Evolutionary conservation across 2,113 vertebrate genomes (phyloP).

Genomic region (Pyxicephalus adspersus): DNA sequence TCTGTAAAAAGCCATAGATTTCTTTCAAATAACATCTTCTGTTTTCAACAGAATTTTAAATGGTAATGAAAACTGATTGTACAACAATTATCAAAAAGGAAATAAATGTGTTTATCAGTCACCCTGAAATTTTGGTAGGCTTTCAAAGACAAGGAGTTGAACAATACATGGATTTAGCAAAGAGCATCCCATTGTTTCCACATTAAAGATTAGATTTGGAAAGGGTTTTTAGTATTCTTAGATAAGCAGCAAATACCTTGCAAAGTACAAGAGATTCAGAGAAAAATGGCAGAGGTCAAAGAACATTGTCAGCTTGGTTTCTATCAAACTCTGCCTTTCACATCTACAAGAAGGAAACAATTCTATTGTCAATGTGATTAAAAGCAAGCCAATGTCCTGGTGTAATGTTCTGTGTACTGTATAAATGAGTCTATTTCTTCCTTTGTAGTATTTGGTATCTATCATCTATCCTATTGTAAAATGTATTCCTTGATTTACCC

Average conservation of each 20-base stretch:
- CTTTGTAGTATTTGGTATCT: conserved; percentile 29
- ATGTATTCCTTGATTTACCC: not conserved
- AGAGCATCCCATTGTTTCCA: not conserved
- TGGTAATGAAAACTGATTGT: conserved; percentile 1
- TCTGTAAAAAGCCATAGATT: too few relatives aligned
- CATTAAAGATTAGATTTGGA: conserved; percentile 19
- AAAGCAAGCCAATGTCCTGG: conserved; percentile 23
- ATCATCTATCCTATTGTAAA: not conserved
- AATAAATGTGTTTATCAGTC: conserved; percentile 46
- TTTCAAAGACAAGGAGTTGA: conserved; percentile 35
- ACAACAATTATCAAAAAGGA: conserved; percentile 38
- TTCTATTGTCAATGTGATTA: conserved; percentile 52
- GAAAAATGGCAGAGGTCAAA: conserved; percentile 24
- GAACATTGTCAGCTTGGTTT: conserved; percentile 57
- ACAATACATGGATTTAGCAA: conserved; percentile 28
- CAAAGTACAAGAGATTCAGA: conserved; percentile 32
- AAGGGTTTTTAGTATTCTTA: conserved; percentile 19
- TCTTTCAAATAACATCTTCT: too few relatives aligned
- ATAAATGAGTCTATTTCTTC: conserved; percentile 16
- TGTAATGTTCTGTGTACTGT: conserved; percentile 58
- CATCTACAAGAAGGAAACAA: conserved; percentile 63
- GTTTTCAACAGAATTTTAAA: too few relatives aligned
- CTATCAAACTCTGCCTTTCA: conserved; percentile 59
- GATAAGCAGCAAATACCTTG: conserved; percentile 38
- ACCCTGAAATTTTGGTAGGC: conserved; percentile 52